Evolutionary conservation across 2,113 vertebrate genomes (phyloP).

Genomic region (Peucedramus taeniatus): DNA sequence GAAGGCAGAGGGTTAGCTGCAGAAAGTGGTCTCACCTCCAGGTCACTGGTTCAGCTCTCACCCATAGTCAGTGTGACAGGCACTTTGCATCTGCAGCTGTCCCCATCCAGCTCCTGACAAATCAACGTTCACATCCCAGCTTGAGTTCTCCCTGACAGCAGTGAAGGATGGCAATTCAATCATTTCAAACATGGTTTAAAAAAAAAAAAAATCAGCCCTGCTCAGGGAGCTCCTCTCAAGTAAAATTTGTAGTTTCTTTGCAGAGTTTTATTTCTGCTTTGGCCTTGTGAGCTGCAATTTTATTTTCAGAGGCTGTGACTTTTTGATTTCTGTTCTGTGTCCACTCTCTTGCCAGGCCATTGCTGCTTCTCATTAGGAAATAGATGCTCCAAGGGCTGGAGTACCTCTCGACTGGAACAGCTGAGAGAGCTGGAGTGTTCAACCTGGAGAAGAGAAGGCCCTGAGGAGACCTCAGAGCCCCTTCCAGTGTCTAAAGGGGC

Average conservation of each 20-base stretch:
- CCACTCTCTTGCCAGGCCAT: background rate
- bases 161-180: background rate
- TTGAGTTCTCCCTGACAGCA: background rate
- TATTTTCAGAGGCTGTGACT: background rate
- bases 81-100: background rate
- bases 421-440: background rate
- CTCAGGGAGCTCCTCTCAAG: background rate
- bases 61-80: background rate
- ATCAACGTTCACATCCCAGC: background rate
- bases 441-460: background rate
- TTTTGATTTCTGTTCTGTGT: background rate
- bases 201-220: background rate
- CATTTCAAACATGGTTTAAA: background rate
- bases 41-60: background rate
- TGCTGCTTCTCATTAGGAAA: background rate
- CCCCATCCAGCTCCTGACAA: background rate
- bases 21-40: background rate
- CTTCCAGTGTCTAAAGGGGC: background rate
- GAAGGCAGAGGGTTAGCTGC: background rate
- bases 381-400: background rate
- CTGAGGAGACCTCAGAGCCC: background rate
- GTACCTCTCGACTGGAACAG: background rate
- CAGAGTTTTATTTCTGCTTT: background rate
- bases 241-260: background rate
- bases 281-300: background rate